Evolutionary conservation across 2,888 invertebrate genomes (phyloP).

Genomic region (Tribolium freemani): DNA sequence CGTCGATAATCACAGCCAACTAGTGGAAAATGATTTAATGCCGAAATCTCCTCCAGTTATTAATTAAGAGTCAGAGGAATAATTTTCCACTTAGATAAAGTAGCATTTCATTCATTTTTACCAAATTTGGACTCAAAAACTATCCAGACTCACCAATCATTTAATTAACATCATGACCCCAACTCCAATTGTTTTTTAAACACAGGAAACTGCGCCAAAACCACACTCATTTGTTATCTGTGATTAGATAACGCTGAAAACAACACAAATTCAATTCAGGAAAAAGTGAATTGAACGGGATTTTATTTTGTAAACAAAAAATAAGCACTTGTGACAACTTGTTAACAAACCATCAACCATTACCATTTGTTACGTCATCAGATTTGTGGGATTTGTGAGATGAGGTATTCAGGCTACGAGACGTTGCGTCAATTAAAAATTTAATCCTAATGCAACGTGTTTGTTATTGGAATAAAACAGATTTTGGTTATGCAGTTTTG

Average conservation of each 20-base stretch:
- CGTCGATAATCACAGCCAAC: not conserved
- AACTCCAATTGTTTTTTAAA: slow-evolving; percentile 15
- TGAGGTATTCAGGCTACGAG: not conserved
- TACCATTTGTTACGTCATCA: slow-evolving; percentile 19
- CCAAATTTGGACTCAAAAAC: not conserved
- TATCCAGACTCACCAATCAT: slow-evolving; percentile 18
- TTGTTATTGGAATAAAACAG: not conserved
- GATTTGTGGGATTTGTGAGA: not conserved
- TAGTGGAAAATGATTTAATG: not conserved
- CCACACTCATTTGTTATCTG: not conserved
- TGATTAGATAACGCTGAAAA: not conserved
- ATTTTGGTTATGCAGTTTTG: not conserved
- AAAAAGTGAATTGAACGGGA: not conserved
- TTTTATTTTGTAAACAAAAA: slow-evolving; percentile 23
- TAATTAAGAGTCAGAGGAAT: not conserved
- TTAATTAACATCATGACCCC: slow-evolving; percentile 29
- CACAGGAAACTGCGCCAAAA: not conserved
- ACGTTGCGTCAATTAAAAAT: not conserved
- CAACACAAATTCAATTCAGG: not conserved
- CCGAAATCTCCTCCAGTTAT: not conserved
- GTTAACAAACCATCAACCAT: slow-evolving; percentile 24
- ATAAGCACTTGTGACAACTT: slow-evolving; percentile 7
- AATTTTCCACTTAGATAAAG: too few relatives aligned
- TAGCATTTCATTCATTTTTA: not conserved
- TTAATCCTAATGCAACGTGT: not conserved